Percentiles rank a stretch among this genome's conserved stretches.
Evolutionary conservation across 1,140 invertebrate genomes (phyloP).

Genomic region (Cotesia chilonis): DNA sequence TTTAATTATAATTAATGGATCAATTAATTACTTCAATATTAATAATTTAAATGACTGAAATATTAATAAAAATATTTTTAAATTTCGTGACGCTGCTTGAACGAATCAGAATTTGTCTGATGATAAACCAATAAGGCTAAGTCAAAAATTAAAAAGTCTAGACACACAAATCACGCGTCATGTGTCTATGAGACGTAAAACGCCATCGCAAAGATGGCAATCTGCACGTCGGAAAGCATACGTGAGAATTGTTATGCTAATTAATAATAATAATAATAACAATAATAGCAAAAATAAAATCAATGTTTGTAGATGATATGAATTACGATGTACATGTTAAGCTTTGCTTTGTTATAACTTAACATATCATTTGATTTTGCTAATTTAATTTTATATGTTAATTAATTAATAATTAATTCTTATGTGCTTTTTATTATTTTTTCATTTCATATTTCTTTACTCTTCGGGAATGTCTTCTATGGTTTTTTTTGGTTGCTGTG

Average conservation of each 20-base stretch:
- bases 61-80: not conserved
- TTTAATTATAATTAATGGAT: not conserved
- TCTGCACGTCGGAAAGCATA: constrained; percentile 63
- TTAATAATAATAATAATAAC: constrained; percentile 8
- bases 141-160: constrained; percentile 58
- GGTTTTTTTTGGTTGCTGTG: constrained; percentile 60
- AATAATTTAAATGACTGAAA: not conserved
- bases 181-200: constrained; percentile 60
- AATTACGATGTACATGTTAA: not conserved
- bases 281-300: constrained; percentile 3
- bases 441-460: constrained; percentile 45
- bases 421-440: constrained; percentile 16
- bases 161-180: constrained; percentile 60
- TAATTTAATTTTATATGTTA: not conserved
- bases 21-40: no score
- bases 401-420: constrained; percentile 28
- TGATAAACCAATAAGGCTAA: constrained; percentile 55
- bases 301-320: not conserved
- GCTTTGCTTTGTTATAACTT: constrained; percentile 12
- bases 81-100: constrained; percentile 43
- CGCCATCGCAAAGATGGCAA: constrained; percentile 64
- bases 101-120: constrained; percentile 53
- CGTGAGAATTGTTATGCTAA: constrained; percentile 52
- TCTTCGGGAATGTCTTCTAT: constrained; percentile 52
- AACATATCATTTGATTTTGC: not conserved